These are phyloP conservation scores for Trichomycterus rosablanca DNA, from an alignment of 2,113 vertebrate genomes.

Conservation along the genomic window DNA sequence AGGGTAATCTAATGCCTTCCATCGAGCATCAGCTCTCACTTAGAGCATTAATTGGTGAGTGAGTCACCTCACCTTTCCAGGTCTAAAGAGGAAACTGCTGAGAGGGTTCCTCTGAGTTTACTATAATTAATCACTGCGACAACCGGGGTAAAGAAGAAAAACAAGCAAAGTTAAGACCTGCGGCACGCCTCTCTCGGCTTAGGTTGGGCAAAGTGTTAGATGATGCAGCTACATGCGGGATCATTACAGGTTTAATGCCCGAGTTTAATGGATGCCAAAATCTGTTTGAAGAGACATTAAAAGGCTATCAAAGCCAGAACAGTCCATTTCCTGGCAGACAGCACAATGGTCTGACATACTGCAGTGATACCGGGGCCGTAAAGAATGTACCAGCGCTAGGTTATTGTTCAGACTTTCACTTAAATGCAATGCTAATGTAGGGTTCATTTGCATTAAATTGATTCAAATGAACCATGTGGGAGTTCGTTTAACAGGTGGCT, in stretches of 20 bases:
- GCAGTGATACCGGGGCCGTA: too few relatives aligned
- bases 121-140: slow-evolving; percentile 39
- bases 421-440: slow-evolving; percentile 1
- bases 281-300: neutral
- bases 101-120: slow-evolving; percentile 40
- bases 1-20: slow-evolving; percentile 44
- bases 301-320: neutral
- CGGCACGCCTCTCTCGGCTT: slow-evolving; percentile 2
- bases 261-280: neutral
- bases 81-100: slow-evolving; percentile 42
- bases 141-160: neutral
- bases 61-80: slow-evolving; percentile 44
- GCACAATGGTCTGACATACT: neutral
- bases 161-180: slow-evolving; percentile 13
- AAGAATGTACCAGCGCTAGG: neutral
- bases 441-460: slow-evolving; percentile 15
- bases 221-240: neutral
- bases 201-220: slow-evolving; percentile 3
- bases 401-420: neutral
- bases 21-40: slow-evolving; percentile 33
- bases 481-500: neutral
- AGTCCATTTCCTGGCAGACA: neutral
- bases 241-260: slow-evolving; percentile 1
- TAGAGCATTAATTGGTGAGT: slow-evolving; percentile 46
- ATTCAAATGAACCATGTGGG: too few relatives aligned